Evolutionary conservation across 2,888 invertebrate species (phyloP).

Genomic region (Rhogogaster chlorosoma): DNA sequence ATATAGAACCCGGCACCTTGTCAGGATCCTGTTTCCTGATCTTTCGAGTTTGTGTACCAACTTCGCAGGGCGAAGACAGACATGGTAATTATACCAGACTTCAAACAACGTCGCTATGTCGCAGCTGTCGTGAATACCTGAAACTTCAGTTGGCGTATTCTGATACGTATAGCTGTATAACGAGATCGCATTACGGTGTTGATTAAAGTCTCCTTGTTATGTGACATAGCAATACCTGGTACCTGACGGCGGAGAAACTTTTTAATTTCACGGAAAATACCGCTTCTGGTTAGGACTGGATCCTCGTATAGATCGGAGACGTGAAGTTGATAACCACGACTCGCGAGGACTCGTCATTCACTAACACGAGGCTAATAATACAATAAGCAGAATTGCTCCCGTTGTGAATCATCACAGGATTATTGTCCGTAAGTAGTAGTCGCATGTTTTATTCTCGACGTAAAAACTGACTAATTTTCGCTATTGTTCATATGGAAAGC

Average conservation of each 20-base stretch:
- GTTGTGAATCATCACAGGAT: not conserved
- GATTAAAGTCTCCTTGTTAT: constrained; percentile 25
- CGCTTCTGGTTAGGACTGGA: not conserved
- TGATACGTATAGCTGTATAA: constrained; percentile 26
- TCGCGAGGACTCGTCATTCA: not conserved
- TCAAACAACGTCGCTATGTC: constrained; percentile 15
- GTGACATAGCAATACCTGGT: not conserved
- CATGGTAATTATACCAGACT: constrained; percentile 36
- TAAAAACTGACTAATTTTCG: constrained; percentile 37
- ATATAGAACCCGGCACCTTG: not conserved
- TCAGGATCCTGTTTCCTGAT: constrained; percentile 1
- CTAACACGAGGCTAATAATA: not conserved
- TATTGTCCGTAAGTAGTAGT: not conserved
- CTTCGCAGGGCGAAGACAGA: constrained; percentile 4
- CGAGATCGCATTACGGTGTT: constrained; percentile 32
- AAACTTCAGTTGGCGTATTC: constrained; percentile 37
- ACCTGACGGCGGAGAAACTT: not conserved
- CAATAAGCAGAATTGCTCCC: not conserved
- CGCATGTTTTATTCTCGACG: not conserved
- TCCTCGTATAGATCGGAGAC: not conserved
- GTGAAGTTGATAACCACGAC: constrained; percentile 3
- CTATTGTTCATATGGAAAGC: constrained; percentile 24
- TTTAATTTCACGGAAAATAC: not conserved
- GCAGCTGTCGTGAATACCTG: constrained; percentile 12
- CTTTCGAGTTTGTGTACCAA: constrained; percentile 3